Evolutionary conservation across 2,113 vertebrate species (phyloP), one percentile per base, ranked within the genome.

Genomic region (Oenanthe oenanthe): DNA sequence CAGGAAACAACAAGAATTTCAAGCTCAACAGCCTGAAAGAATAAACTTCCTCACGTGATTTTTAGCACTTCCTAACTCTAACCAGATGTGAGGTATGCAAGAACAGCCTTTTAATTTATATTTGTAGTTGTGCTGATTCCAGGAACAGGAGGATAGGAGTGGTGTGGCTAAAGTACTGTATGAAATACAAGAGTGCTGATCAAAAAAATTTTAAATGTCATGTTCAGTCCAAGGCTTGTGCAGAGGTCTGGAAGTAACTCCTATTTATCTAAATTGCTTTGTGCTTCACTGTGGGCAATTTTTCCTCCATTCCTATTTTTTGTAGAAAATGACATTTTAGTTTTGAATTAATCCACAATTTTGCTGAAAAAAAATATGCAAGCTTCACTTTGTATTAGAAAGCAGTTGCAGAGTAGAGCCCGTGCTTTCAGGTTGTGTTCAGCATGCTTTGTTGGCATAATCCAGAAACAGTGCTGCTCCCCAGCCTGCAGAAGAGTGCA

Each of bases 1-100:
- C 72, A 92, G 48, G 36, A 73, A 86, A 47, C 32, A 83, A 47
- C 13, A 70, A 66, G 47, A 88, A 91, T 77, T 62, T 66, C 60
- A 80, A 34, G 22, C 50, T 70, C 58, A 73, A 90, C 80, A 80
- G 7, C 75, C 63, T 53, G 29, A 0, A 6, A 88, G 85, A 90
- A 70, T 84, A 48, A 88, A 76, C 21, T 62, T 62, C 28, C 32
- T 86, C 43, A 7, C n/a, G 22, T 2, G 43, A 72, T 65, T 91
- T 90, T 94, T 93, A 84, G 73, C 61, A 75, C 43, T 87, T 81
- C 68, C 47, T 88, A 75, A 74, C 24, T 88, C 68, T 91, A 93
- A 80, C 56, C 83, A 92, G 72, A 78, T 89, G 65, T 89, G 83
- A 89, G 25, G 65, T 84, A 72, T 84, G 73, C 43, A 89, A 86